These are phyloP conservation scores for Tokudaia muenninki DNA, from an alignment of 2,797 vertebrate species.

Conservation along the genomic window DNA sequence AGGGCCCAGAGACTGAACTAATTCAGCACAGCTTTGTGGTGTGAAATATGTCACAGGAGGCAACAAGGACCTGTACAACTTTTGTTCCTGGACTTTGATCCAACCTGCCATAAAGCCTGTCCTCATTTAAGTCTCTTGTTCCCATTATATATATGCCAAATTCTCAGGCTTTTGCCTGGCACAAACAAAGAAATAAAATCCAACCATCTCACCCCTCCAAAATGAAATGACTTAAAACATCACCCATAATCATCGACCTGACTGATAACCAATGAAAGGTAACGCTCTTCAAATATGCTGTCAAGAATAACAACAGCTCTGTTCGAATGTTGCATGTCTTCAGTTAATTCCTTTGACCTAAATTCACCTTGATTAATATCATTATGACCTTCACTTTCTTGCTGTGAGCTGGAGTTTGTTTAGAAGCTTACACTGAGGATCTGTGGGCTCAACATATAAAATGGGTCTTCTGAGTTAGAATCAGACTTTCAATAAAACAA, in stretches of 20 bases:
- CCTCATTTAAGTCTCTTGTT: constrained; percentile 38
- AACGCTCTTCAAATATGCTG: background rate
- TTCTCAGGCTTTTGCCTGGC: constrained; percentile 43
- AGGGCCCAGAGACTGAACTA: background rate
- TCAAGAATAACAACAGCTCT: constrained; percentile 27
- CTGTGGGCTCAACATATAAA: background rate
- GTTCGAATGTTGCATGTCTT: background rate
- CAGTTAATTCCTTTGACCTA: background rate
- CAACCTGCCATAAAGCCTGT: constrained; percentile 59
- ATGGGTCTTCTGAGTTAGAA: background rate
- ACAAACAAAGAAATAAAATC: constrained; percentile 73
- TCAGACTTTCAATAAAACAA: background rate
- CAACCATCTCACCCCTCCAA: background rate
- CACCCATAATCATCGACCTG: background rate
- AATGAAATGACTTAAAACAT: background rate
- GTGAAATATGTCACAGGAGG: background rate
- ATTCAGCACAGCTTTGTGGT: background rate
- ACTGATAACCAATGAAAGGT: constrained; percentile 48
- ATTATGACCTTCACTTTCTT: background rate
- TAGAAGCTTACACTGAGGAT: background rate
- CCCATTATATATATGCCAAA: constrained; percentile 22
- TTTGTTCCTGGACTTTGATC: constrained; percentile 81
- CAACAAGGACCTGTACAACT: background rate
- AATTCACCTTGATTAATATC: background rate
- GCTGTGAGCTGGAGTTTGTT: background rate